These are phyloP conservation scores for Gymnothorax reevesii DNA, from an alignment of 2,797 vertebrate genomes.

Conservation along the genomic window DNA sequence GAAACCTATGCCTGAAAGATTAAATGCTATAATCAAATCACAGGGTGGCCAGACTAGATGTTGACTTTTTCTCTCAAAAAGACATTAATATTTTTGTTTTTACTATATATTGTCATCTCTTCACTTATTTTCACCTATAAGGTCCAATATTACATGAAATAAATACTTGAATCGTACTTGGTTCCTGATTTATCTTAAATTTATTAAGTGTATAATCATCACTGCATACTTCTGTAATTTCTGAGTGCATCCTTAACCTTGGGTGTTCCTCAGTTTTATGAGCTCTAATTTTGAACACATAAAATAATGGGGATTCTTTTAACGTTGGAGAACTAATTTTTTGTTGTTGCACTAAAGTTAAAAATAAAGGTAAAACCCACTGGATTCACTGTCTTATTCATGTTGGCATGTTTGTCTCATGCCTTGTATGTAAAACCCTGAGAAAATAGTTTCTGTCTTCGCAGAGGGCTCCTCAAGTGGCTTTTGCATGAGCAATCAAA, in stretches of 20 bases:
- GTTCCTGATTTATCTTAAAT: too few species aligned
- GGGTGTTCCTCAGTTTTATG: background rate
- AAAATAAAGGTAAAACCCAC: background rate
- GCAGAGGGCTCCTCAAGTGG: background rate
- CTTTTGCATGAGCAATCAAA: background rate
- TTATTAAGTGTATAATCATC: too few species aligned
- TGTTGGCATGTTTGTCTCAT: background rate
- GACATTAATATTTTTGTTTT: too few species aligned
- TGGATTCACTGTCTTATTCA: background rate
- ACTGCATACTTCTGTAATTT: background rate
- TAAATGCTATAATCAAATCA: too few species aligned
- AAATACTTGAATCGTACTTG: too few species aligned
- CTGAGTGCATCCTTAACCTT: background rate
- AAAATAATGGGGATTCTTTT: background rate
- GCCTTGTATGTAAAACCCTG: background rate
- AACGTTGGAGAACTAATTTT: background rate
- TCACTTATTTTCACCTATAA: too few species aligned
- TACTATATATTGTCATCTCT: too few species aligned
- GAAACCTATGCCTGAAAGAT: too few species aligned
- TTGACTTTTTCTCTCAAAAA: too few species aligned
- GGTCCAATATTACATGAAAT: too few species aligned
- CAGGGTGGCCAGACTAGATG: too few species aligned
- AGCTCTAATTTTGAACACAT: background rate
- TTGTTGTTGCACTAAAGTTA: background rate
- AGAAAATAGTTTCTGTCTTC: background rate